Conservation (phyloP, 2,113 vertebrate species). For the Elephantulus edwardii region DNA sequence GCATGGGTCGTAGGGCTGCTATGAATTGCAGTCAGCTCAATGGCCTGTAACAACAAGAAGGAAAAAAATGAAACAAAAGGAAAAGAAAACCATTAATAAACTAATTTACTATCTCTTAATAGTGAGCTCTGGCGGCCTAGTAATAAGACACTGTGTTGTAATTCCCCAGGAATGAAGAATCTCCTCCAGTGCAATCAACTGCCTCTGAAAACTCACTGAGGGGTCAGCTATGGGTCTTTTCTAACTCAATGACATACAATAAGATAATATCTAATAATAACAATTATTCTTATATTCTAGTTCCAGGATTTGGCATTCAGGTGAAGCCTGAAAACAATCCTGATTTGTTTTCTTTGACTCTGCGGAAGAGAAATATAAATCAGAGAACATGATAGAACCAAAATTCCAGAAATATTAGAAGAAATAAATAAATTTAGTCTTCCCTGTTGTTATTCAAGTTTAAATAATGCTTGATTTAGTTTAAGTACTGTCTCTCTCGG, state of each 20-base stretch:
- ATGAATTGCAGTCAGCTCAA: too few relatives aligned
- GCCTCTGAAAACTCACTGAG: too few relatives aligned
- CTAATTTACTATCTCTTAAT: neutral
- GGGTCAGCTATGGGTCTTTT: too few relatives aligned
- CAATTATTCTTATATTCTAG: too few relatives aligned
- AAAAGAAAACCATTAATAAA: neutral
- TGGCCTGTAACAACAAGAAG: too few relatives aligned
- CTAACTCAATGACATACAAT: too few relatives aligned
- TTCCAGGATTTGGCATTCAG: neutral
- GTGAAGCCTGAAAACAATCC: neutral
- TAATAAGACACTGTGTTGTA: too few relatives aligned
- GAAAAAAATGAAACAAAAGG: neutral
- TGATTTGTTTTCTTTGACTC: neutral
- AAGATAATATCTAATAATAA: too few relatives aligned
- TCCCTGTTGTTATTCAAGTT: neutral
- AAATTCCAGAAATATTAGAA: neutral
- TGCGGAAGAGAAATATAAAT: neutral
- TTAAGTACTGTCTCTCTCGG: neutral
- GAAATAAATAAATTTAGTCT: neutral
- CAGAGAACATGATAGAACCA: neutral
- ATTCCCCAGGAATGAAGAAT: too few relatives aligned
- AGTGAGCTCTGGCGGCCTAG: too few relatives aligned
- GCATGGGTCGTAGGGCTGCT: too few relatives aligned
- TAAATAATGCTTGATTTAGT: neutral
- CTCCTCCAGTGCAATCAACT: too few relatives aligned